A percentile compares a stretch with the other conserved stretches of the same genome.
phyloP scores from a whole-genome alignment of 2,797 vertebrate genomes.

The Myoxocephalus aenaeus region DNA sequence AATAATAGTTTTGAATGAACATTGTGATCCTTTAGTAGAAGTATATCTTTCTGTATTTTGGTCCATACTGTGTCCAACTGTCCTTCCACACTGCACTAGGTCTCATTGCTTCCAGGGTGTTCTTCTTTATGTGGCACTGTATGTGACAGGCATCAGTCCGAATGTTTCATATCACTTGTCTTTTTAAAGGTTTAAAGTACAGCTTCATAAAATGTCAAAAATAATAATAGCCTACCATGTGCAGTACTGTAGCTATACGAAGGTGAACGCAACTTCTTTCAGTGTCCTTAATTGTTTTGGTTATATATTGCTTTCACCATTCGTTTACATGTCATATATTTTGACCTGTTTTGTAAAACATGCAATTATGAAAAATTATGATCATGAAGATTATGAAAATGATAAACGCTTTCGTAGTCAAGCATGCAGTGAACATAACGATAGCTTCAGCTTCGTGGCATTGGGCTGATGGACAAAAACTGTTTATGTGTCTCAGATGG shows the following conservation, averaged over 20 bases:
- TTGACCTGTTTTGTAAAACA: slow-evolving; percentile 33
- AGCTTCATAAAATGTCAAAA: slow-evolving; percentile 38
- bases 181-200: slow-evolving; percentile 38
- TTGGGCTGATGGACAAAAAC: slow-evolving; percentile 19
- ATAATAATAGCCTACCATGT: slow-evolving; percentile 10
- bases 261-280: slow-evolving; percentile 16
- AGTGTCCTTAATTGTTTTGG: not conserved
- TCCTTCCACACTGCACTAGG: not conserved
- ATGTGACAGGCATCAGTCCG: not conserved
- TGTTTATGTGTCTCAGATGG: not conserved
- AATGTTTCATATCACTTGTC: slow-evolving; percentile 26
- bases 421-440: slow-evolving; percentile 44
- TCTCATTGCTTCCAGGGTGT: slow-evolving; percentile 19
- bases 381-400: slow-evolving; percentile 33
- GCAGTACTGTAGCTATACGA: slow-evolving; percentile 39
- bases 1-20: slow-evolving; percentile 17
- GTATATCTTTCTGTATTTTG: slow-evolving; percentile 20
- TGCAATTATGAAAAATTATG: slow-evolving; percentile 28
- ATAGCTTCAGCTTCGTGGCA: slow-evolving; percentile 35
- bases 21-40: slow-evolving; percentile 28
- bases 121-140: slow-evolving; percentile 6
- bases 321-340: slow-evolving; percentile 18
- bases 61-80: not conserved
- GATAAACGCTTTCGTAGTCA: slow-evolving; percentile 41
- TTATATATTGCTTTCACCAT: slow-evolving; percentile 8